A percentile compares a stretch with the other conserved stretches of the same genome.
Evolutionary conservation across 2,113 vertebrate genomes (phyloP).

Genomic region (Pomatorhinus ruficollis): DNA sequence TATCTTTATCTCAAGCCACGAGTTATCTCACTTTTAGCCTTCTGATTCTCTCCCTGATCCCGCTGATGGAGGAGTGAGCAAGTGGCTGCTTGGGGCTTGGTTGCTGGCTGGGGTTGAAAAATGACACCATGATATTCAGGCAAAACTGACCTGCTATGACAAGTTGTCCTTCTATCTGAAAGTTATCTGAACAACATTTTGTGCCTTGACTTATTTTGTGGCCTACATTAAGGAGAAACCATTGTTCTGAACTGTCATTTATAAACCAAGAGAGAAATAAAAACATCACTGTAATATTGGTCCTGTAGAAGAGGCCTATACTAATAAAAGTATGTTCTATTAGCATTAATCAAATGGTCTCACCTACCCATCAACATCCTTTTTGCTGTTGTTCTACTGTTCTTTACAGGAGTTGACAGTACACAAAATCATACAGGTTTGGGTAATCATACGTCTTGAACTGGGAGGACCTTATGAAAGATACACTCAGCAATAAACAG

Average conservation of each 20-base stretch:
- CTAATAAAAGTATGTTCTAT: neutral
- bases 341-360: neutral
- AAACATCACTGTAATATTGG: neutral
- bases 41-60: neutral
- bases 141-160: neutral
- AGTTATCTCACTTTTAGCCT: neutral
- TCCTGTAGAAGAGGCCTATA: neutral
- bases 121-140: neutral
- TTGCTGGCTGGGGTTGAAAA: neutral
- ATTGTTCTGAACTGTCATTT: neutral
- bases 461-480: neutral
- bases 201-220: neutral
- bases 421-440: neutral
- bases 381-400: neutral
- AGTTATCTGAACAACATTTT: neutral
- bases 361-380: neutral
- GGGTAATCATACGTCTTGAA: neutral
- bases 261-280: neutral
- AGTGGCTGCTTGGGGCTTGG: neutral
- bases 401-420: neutral
- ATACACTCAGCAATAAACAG: neutral
- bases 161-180: neutral
- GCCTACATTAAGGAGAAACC: neutral
- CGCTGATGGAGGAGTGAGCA: fast-evolving
- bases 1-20: neutral